phyloP scores from a whole-genome alignment of 2,888 invertebrate species.

The Eustalomyia histrio region DNA sequence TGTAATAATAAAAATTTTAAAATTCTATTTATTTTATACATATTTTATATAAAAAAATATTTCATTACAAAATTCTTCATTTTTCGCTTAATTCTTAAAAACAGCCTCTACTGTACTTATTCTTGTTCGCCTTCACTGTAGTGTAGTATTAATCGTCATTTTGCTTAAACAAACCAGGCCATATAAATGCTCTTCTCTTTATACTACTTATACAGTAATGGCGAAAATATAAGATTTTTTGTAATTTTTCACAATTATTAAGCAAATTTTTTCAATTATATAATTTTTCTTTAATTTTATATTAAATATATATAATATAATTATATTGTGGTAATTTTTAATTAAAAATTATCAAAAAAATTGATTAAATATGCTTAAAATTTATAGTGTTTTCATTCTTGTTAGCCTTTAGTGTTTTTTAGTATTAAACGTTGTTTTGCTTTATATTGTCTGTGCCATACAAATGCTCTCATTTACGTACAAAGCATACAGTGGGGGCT shows the following conservation, averaged over 20 bases:
- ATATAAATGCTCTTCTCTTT: constrained; percentile 64
- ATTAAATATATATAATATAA: background rate
- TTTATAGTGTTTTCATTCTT: constrained; percentile 40
- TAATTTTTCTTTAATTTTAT: background rate
- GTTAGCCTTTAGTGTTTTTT: constrained; percentile 57
- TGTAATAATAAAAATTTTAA: background rate
- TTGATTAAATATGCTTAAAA: background rate
- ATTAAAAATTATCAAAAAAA: background rate
- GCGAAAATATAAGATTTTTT: constrained; percentile 28
- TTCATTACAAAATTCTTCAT: background rate
- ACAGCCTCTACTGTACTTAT: constrained; percentile 27
- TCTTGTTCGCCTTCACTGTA: constrained; percentile 51
- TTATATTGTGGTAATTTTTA: background rate
- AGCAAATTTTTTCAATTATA: background rate
- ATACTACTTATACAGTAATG: constrained; percentile 57
- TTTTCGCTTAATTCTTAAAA: background rate
- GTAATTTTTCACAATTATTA: background rate
- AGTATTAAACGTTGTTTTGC: constrained; percentile 61
- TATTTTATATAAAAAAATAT: background rate
- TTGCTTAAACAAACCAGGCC: constrained; percentile 57
- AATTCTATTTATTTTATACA: background rate
- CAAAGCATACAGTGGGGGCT: constrained; percentile 38
- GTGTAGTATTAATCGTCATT: constrained; percentile 58
- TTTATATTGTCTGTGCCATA: constrained; percentile 47
- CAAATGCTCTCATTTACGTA: constrained; percentile 57